phyloP scores from a whole-genome alignment of 2,113 vertebrate genomes.

The Hassar affinis region DNA sequence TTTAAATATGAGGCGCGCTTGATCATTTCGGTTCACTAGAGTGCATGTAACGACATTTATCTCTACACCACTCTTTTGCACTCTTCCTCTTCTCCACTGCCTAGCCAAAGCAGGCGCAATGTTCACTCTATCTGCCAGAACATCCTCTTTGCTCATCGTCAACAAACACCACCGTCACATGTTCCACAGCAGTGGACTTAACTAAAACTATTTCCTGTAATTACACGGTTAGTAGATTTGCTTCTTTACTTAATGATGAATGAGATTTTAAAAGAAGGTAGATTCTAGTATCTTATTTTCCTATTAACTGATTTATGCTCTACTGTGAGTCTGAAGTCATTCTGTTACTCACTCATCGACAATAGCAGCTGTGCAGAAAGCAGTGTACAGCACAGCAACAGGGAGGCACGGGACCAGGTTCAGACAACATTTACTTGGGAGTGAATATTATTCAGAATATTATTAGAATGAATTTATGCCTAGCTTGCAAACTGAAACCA shows the following conservation, averaged over 20 bases:
- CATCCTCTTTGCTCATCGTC: constrained; percentile 17
- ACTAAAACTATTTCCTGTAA: background rate
- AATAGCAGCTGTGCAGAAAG: background rate
- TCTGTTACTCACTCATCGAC: background rate
- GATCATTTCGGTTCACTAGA: background rate
- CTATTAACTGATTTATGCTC: constrained; percentile 3
- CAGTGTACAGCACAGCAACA: background rate
- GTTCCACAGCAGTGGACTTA: background rate
- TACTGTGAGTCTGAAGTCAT: background rate
- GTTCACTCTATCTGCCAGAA: constrained; percentile 14
- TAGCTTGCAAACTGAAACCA: background rate
- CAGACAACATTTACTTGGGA: background rate
- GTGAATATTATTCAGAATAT: background rate
- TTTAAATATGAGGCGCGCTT: background rate
- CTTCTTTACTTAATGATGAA: background rate
- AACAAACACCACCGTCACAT: constrained; percentile 15
- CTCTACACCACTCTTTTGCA: constrained; percentile 3
- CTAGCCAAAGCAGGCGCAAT: constrained; percentile 15
- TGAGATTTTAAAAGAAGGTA: background rate
- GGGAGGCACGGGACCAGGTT: too few species aligned
- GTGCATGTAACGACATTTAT: background rate
- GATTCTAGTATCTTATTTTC: constrained; percentile 8
- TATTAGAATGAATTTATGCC: background rate
- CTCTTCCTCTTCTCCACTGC: constrained; percentile 10
- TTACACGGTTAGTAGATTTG: background rate